Evolutionary conservation across 2,797 vertebrate genomes (phyloP).

Genomic region (Neostethus bicornis): DNA sequence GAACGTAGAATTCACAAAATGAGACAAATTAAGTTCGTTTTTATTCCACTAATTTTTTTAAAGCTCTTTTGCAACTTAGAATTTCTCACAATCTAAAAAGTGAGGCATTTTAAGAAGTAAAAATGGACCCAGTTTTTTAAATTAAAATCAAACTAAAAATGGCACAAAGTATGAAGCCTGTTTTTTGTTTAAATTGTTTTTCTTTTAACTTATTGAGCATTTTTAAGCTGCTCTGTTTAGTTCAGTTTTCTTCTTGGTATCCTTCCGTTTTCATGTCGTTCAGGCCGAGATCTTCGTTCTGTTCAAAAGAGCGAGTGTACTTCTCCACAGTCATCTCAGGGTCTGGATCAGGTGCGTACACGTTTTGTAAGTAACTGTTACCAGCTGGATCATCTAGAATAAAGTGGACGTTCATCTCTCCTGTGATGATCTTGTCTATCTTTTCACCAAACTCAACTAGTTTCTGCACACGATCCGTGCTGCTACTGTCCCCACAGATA

Average conservation of each 20-base stretch:
- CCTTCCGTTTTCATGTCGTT: conserved; percentile 95
- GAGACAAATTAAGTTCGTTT: conserved; percentile 12
- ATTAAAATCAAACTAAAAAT: conserved; percentile 30
- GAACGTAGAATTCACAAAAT: neutral
- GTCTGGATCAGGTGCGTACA: conserved; percentile 92
- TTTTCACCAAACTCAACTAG: conserved; percentile 84
- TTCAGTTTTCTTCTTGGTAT: conserved; percentile 70
- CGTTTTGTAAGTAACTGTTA: conserved; percentile 98
- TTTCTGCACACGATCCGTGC: conserved; percentile 67
- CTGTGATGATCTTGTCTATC: conserved; percentile 83
- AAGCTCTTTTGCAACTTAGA: conserved; percentile 39
- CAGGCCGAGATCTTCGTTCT: conserved; percentile 95
- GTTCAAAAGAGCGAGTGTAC: conserved; percentile 87
- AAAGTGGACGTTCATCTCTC: conserved; percentile 77
- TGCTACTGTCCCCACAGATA: conserved; percentile 86
- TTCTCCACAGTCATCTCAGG: conserved; percentile 86
- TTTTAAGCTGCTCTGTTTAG: neutral
- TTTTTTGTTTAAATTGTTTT: neutral
- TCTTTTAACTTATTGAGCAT: neutral
- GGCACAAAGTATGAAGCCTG: conserved; percentile 16
- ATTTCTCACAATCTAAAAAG: neutral
- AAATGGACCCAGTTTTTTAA: conserved; percentile 27
- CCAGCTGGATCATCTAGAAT: conserved; percentile 92
- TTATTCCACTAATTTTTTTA: neutral
- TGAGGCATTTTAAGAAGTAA: conserved; percentile 1